phyloP scores from a whole-genome alignment of 2,113 vertebrate genomes.

The Pterocles gutturalis region DNA sequence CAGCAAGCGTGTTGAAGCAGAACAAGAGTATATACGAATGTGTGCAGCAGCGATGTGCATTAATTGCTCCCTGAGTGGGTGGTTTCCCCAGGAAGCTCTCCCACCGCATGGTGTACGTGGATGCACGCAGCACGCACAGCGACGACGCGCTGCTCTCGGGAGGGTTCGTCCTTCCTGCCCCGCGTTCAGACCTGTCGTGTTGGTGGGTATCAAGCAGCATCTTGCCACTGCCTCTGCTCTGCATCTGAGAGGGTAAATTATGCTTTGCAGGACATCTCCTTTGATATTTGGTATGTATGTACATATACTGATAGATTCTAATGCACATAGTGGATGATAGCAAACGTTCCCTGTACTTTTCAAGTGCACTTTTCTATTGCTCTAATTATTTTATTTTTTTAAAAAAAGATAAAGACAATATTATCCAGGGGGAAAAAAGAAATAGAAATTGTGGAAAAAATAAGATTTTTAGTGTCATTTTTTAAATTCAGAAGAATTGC shows the following conservation, averaged over 20 bases:
- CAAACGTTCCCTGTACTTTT: background rate
- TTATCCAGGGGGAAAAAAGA: background rate
- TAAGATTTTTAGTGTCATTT: background rate
- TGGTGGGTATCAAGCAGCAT: background rate
- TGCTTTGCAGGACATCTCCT: background rate
- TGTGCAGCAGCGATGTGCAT: background rate
- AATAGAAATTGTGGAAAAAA: background rate
- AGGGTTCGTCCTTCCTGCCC: background rate
- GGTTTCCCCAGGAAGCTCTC: background rate
- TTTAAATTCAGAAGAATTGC: background rate
- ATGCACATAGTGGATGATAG: background rate
- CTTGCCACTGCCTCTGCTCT: background rate
- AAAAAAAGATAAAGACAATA: background rate
- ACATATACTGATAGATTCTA: too few species aligned
- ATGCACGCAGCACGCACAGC: accelerated
- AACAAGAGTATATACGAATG: background rate
- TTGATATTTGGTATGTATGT: background rate
- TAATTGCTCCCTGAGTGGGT: background rate
- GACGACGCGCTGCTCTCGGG: accelerated
- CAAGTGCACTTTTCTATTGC: background rate
- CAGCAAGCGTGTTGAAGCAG: background rate
- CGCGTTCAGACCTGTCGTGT: background rate
- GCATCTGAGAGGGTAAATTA: background rate
- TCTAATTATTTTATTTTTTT: background rate
- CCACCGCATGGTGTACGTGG: background rate